Evolutionary conservation across 2,888 invertebrate genomes (phyloP).

Genomic region (Arrhopalites spinosus): DNA sequence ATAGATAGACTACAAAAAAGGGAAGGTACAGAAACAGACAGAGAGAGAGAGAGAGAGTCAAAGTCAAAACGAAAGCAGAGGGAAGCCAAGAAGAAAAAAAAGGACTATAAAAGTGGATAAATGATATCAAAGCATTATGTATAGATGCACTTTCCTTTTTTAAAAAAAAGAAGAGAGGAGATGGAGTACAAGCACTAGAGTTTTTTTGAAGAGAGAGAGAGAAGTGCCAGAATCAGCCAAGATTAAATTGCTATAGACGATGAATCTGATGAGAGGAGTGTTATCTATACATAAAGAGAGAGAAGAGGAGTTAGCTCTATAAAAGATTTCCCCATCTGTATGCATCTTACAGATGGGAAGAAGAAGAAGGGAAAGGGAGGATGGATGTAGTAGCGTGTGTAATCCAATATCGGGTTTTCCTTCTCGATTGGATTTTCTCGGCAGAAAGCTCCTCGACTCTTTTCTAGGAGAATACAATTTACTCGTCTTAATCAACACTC

Average conservation of each 20-base stretch:
- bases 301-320: too few species aligned
- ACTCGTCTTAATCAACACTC: slow-evolving; percentile 44
- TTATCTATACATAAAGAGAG: background rate
- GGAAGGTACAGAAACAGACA: too few species aligned
- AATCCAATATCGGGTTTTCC: slow-evolving; percentile 36
- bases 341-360: too few species aligned
- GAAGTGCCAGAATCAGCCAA: slow-evolving; percentile 5
- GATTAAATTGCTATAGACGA: background rate
- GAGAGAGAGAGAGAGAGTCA: background rate
- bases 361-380: background rate
- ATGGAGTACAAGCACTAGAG: background rate
- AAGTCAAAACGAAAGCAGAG: background rate
- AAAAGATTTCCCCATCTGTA: background rate
- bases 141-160: too few species aligned
- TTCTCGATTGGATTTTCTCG: slow-evolving; percentile 26
- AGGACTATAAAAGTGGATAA: background rate
- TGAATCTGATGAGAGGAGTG: background rate
- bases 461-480: slow-evolving; percentile 42
- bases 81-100: background rate
- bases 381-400: slow-evolving; percentile 8
- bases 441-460: background rate
- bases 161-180: background rate
- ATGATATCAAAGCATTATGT: background rate
- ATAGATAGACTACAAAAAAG: background rate
- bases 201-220: background rate